Evolutionary conservation across 2,113 vertebrate species (phyloP), one percentile per base, ranked within the genome.

Genomic region (Actenoides lindsayi): DNA sequence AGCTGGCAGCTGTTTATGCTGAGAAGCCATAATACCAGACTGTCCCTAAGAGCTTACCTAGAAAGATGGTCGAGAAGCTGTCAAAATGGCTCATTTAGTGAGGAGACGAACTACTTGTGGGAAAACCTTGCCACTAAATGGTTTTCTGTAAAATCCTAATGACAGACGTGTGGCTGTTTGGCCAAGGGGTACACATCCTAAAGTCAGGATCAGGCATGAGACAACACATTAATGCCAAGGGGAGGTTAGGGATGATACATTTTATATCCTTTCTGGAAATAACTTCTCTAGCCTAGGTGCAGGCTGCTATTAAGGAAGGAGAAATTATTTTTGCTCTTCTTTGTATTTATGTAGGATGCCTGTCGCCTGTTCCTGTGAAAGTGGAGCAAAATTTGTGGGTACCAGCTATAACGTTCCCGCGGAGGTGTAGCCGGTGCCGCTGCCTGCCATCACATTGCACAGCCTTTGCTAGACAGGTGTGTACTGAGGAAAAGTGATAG

Each of bases 61-160:
- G 76, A 94, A 89, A 78, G 78, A 83, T 64, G 50, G 50, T 46
- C 0, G 3, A 91, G 76, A 78, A 91, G 50, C 48, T 93, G 73
- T 78, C 78, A 92, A 68, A 93, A 51, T 27, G 68, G 83, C 64
- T 90, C 94, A 62, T 75, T 93, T 90, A 86, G 35, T 62, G 80
- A 71, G 62, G 48, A 90, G 53, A 90, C 2, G 1, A 73, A 89
- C 60, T 86, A 53, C 96, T 74, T 86, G 51, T 81, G 90, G 90
- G 92, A 93, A 93, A 94, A 82, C 37, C 33, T 31, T 56, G 56
- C 44, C 6, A 1, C 88, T 87, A 37, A 94, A 94, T 81, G 39
- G 48, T 84, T 93, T 83, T 57, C 73, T 92, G 73, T 92, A 95
- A 95, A 94, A 93, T 94, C 75, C 78, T 90, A 60, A 83, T 0